Evolutionary conservation across 2,113 vertebrate species (phyloP), one percentile per base, ranked within the genome.

Genomic region (Lophius piscatorius): DNA sequence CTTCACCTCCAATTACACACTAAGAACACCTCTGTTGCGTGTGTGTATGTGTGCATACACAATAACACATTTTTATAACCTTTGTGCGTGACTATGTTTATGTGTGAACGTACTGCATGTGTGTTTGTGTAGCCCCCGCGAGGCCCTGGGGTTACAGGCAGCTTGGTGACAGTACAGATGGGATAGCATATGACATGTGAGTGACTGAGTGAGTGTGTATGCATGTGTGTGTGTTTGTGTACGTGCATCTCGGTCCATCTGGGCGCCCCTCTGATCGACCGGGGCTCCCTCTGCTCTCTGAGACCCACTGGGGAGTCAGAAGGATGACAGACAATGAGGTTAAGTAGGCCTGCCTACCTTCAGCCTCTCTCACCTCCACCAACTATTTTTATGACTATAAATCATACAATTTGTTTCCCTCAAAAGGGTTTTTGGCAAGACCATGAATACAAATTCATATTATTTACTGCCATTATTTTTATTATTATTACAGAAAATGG

Each of bases 111-210:
- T 39, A 47, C 36, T 63, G 58, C 69, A 23, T 60, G 44, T 73
- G 34, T 74, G 65, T 49, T 16, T 54, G 51, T 64, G 40, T 59
- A 50, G 72, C 46, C 78, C 85, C 84, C 42, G 14, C 57, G 63
- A 79, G 78, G 72, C 77, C 76, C 74, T 78, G 74, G 89, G 90
- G 90, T 92, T 89, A 83, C 76, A 88, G 88, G 88, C 86, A 83
- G 86, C 86, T 87, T 84, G 85, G 88, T 90, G 87, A 89, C 80
- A 58, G 87, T 90, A 85, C 91, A 92, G 91, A 92, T 92, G 91
- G 91, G 91, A 90, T 85, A 92, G 89, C 90, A 92, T 92, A 92
- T 92, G 91, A 92, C 91, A 91, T 85, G 87, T 87, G 90, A 91
- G 90, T 78, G 81, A 81, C 61, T 81, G 78, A 76, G 69, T 50